phyloP scores from a whole-genome alignment of 2,888 invertebrate genomes.

The Tetheella fluctuosa region DNA sequence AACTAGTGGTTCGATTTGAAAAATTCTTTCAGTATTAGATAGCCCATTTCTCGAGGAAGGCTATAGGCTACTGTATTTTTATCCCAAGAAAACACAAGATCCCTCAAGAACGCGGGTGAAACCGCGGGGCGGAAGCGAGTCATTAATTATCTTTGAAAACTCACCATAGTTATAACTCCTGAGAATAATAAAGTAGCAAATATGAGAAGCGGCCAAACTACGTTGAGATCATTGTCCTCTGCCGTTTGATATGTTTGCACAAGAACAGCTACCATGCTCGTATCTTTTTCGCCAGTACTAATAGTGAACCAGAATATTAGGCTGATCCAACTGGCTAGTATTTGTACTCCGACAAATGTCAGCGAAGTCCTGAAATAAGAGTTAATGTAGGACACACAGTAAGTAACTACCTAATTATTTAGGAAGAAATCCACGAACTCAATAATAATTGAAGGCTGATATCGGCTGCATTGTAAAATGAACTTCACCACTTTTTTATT shows the following conservation, averaged over 20 bases:
- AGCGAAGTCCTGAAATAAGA: slow-evolving; percentile 58
- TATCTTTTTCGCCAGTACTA: slow-evolving; percentile 45
- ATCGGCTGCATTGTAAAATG: too few relatives aligned
- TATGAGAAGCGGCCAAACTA: slow-evolving; percentile 58
- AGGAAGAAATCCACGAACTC: too few relatives aligned
- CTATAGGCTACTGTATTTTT: too few relatives aligned
- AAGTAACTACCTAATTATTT: neutral
- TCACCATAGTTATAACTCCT: slow-evolving; percentile 67
- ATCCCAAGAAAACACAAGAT: too few relatives aligned
- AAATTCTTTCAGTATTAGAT: too few relatives aligned
- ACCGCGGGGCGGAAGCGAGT: too few relatives aligned
- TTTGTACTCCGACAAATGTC: slow-evolving; percentile 48
- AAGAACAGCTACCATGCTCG: slow-evolving; percentile 54
- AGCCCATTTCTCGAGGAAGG: too few relatives aligned
- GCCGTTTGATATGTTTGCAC: slow-evolving; percentile 53
- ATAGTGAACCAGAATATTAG: slow-evolving; percentile 64
- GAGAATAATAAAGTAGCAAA: slow-evolving; percentile 58
- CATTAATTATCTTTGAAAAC: slow-evolving; percentile 21
- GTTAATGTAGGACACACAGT: slow-evolving; percentile 9
- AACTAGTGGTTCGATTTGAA: too few relatives aligned
- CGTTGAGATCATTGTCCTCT: slow-evolving; percentile 34
- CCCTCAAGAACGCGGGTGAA: too few relatives aligned
- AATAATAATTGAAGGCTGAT: too few relatives aligned
- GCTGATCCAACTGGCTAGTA: slow-evolving; percentile 58
- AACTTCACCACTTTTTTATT: too few relatives aligned